phyloP scores from a whole-genome alignment of 1,140 invertebrate genomes.

The Medauroidea extradentata region DNA sequence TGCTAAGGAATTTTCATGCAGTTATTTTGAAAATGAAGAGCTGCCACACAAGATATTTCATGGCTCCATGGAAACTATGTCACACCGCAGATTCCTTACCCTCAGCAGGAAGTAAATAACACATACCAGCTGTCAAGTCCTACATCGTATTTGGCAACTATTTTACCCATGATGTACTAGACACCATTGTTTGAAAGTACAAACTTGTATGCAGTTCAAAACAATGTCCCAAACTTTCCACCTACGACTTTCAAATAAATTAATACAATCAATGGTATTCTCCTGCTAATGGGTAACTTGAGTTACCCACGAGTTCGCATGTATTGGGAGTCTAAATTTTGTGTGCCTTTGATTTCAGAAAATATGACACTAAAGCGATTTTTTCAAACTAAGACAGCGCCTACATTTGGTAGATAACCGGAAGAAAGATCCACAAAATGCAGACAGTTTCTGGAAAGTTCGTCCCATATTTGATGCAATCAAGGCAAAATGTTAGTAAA shows the following conservation, averaged over 20 bases:
- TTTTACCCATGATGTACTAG: slow-evolving; percentile 3
- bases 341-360: slow-evolving; percentile 6
- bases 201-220: slow-evolving; percentile 6
- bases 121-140: not conserved
- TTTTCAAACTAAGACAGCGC: slow-evolving; percentile 12
- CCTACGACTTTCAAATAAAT: slow-evolving; percentile 13
- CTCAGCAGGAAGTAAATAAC: not conserved
- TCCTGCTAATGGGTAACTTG: slow-evolving; percentile 17
- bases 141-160: slow-evolving; percentile 6
- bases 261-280: slow-evolving; percentile 17
- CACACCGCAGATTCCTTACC: no score
- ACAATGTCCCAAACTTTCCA: not conserved
- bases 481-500: slow-evolving; percentile 15
- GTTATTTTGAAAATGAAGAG: no score
- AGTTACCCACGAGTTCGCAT: slow-evolving; percentile 14
- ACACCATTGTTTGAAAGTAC: not conserved
- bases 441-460: slow-evolving; percentile 21
- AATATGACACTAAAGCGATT: slow-evolving; percentile 11
- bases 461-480: slow-evolving; percentile 11
- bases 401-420: slow-evolving; percentile 18
- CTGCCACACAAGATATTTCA: no score
- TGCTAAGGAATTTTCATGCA: no score
- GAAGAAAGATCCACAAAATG: not conserved
- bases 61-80: no score
- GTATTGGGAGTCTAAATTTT: slow-evolving; percentile 13